phyloP scores from a whole-genome alignment of 1,140 invertebrate genomes.

The Chlorops oryzae region DNA sequence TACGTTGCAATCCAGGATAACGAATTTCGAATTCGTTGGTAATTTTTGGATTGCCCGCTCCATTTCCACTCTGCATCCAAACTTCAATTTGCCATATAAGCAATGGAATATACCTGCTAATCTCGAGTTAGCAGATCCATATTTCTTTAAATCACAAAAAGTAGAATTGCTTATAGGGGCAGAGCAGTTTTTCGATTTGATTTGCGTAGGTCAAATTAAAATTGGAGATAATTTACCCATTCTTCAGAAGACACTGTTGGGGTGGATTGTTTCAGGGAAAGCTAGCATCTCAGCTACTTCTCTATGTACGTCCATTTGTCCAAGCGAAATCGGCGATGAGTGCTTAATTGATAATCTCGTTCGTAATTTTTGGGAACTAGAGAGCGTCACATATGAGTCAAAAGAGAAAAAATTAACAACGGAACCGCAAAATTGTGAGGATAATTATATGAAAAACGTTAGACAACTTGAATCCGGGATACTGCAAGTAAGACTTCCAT shows the following conservation, averaged over 20 bases:
- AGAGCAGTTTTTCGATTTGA: no score
- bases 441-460: constrained; percentile 21
- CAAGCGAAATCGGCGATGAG: not conserved
- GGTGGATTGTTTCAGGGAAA: no score
- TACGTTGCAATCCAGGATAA: constrained; percentile 2
- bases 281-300: no score
- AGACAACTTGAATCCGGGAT: constrained; percentile 3
- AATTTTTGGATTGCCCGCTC: constrained; percentile 8
- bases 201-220: no score
- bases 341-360: not conserved
- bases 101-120: constrained; percentile 19
- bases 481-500: constrained; percentile 17
- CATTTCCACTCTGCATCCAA: constrained; percentile 6
- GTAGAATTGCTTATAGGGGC: no score
- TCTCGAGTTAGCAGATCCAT: constrained; percentile 24
- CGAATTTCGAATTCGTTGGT: not conserved
- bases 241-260: no score
- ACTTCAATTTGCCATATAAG: not conserved
- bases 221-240: no score
- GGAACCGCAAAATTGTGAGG: no score
- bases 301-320: not conserved
- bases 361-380: constrained; percentile 31
- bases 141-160: constrained; percentile 24
- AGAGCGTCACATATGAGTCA: no score
- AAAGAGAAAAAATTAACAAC: no score